Conservation (phyloP, 2,113 vertebrate genomes). For the Dromiciops gliroides region DNA sequence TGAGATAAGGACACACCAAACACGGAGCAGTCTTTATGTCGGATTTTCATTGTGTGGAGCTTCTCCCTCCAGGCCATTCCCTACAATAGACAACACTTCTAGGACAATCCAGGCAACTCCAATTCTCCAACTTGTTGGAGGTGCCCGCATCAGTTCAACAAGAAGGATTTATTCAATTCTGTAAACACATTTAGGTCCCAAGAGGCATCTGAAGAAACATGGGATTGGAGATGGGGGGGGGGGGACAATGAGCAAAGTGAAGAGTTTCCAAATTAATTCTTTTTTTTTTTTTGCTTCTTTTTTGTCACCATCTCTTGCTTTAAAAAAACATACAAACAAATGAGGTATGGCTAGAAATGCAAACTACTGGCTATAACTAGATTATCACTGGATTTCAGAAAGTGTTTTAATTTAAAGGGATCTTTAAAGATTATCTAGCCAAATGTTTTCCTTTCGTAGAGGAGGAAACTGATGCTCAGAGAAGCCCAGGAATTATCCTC, state of each 20-base stretch:
- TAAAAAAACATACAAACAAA: background rate
- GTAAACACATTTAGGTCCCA: background rate
- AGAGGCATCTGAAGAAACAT: background rate
- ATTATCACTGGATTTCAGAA: background rate
- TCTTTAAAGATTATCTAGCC: background rate
- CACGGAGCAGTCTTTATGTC: background rate
- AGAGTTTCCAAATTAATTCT: background rate
- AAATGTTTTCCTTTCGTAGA: background rate
- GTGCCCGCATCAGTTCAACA: background rate
- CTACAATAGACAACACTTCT: background rate
- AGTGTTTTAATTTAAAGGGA: background rate
- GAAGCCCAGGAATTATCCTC: background rate
- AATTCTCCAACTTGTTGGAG: background rate
- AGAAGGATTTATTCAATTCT: background rate
- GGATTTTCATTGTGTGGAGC: background rate
- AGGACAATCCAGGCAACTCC: background rate
- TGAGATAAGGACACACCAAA: constrained; percentile 51
- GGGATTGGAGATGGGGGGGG: background rate
- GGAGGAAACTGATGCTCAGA: background rate
- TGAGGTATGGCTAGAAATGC: background rate
- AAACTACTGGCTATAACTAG: background rate
- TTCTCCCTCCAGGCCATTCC: background rate
- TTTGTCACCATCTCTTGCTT: background rate
- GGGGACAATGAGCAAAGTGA: background rate
- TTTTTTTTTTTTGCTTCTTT: background rate